A percentile compares a stretch with the other conserved stretches of the same genome.
These are phyloP conservation scores for Emberiza fucata DNA, from an alignment of 2,113 vertebrate species.

Conservation along the genomic window DNA sequence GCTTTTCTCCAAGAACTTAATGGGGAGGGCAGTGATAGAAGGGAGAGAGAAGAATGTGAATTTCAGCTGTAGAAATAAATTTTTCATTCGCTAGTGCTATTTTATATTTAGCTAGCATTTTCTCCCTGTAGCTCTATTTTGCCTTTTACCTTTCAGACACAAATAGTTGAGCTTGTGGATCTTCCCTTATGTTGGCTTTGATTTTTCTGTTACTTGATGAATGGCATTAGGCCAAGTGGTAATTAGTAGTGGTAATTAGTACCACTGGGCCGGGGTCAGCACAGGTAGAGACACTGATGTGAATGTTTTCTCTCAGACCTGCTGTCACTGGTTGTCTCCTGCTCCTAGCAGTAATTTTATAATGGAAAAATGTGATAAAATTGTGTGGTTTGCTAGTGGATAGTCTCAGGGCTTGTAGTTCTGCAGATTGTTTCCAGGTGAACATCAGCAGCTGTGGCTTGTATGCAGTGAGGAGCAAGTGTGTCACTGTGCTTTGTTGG, in stretches of 20 bases:
- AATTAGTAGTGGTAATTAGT: not conserved
- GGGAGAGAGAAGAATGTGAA: not conserved
- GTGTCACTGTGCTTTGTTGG: not conserved
- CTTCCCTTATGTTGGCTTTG: not conserved
- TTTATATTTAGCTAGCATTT: not conserved
- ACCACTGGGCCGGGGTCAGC: not conserved
- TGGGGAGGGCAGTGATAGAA: not conserved
- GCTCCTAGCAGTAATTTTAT: not conserved
- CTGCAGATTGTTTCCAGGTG: not conserved
- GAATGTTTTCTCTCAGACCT: not conserved
- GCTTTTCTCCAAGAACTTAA: not conserved
- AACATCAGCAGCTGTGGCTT: not conserved
- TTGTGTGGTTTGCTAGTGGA: not conserved
- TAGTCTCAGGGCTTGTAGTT: not conserved
- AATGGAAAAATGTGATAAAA: not conserved
- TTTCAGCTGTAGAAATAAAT: not conserved
- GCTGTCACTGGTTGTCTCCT: not conserved
- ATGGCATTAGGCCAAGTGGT: not conserved
- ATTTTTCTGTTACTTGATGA: not conserved
- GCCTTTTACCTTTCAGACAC: not conserved
- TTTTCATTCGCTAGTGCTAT: accelerated
- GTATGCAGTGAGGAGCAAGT: not conserved
- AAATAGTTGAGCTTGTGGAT: not conserved
- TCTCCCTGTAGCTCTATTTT: not conserved
- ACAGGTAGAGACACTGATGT: not conserved